These are phyloP conservation scores for Porites lobata DNA, from an alignment of 92 coral and sea anemone genomes.

Conservation along the genomic window DNA sequence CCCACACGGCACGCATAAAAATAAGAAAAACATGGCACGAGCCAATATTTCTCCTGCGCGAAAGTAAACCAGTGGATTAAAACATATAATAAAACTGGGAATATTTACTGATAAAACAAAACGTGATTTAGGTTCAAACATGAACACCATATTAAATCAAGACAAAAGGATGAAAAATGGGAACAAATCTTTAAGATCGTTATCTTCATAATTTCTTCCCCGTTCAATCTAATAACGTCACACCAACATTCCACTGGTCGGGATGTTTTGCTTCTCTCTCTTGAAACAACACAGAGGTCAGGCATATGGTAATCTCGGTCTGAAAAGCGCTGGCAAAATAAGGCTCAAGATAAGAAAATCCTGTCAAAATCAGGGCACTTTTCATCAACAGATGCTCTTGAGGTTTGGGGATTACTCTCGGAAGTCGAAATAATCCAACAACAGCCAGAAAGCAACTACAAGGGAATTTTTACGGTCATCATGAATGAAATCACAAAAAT, in stretches of 20 bases:
- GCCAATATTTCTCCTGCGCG: neutral
- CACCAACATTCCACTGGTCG: neutral
- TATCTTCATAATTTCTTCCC: slow-evolving; percentile 25
- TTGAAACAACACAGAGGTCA: slow-evolving; percentile 34
- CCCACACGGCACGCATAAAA: neutral
- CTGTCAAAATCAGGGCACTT: neutral
- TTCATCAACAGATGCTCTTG: neutral
- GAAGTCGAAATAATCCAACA: neutral
- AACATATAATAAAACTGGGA: neutral
- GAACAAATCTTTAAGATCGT: slow-evolving; percentile 20
- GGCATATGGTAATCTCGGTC: slow-evolving; percentile 25
- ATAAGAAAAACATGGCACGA: neutral
- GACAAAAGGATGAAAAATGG: neutral
- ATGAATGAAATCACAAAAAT: slow-evolving; percentile 1
- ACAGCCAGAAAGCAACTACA: neutral
- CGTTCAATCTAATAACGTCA: neutral
- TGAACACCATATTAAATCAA: neutral
- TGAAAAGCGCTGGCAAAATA: slow-evolving; percentile 12
- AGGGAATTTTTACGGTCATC: neutral
- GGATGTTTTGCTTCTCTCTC: slow-evolving; percentile 17
- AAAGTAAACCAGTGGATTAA: neutral
- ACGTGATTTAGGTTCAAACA: slow-evolving; percentile 8
- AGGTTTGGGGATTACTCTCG: neutral
- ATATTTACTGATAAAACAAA: neutral
- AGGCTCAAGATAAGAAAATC: neutral